phyloP scores from a whole-genome alignment of 2,113 vertebrate genomes.

The Cisticola juncidis region DNA sequence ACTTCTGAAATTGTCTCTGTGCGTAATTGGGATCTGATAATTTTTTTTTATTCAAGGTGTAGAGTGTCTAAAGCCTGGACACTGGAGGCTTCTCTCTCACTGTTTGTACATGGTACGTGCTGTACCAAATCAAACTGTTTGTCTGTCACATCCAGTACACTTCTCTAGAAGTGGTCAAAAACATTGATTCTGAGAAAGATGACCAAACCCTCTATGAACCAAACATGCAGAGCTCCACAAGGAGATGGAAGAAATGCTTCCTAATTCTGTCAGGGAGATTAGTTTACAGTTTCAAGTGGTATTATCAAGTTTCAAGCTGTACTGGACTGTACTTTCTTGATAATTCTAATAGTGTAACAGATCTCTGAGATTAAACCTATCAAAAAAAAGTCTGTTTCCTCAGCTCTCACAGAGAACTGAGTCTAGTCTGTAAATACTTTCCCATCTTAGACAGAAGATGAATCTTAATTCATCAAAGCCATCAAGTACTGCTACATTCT shows the following conservation, averaged over 20 bases:
- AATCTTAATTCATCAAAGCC: neutral
- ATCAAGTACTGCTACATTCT: neutral
- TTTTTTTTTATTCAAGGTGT: neutral
- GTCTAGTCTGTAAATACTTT: neutral
- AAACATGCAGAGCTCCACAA: rapidly evolving
- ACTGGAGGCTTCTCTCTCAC: neutral
- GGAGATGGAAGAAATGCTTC: neutral
- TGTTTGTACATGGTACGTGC: neutral
- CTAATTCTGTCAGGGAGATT: neutral
- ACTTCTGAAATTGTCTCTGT: neutral
- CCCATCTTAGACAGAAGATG: neutral
- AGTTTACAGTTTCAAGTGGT: neutral
- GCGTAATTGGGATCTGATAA: neutral
- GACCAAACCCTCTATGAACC: neutral
- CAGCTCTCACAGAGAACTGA: neutral
- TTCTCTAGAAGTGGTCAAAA: neutral
- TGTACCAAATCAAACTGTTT: neutral
- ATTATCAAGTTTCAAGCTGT: neutral
- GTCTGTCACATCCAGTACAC: neutral
- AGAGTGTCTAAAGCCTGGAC: neutral
- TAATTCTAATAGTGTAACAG: neutral
- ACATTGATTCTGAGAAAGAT: neutral
- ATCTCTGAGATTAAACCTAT: neutral
- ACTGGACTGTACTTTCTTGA: neutral
- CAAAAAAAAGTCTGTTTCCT: neutral